These are phyloP conservation scores for Jaculus jaculus DNA, from an alignment of 2,113 vertebrate genomes.

Conservation along the genomic window DNA sequence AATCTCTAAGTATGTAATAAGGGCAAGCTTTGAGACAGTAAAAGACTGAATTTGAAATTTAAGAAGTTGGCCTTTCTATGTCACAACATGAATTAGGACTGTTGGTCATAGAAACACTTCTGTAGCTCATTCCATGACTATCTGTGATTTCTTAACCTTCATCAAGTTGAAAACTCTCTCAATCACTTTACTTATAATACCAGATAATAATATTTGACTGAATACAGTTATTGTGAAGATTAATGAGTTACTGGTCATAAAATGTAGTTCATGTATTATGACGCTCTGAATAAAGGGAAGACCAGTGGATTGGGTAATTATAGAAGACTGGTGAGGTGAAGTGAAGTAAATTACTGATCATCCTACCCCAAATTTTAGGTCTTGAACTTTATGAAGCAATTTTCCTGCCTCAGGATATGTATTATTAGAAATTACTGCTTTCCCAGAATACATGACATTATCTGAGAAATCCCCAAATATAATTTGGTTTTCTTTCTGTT, in stretches of 20 bases:
- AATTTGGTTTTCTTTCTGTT: background rate
- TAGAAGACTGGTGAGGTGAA: background rate
- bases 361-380: constrained; percentile 25
- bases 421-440: background rate
- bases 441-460: background rate
- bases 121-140: constrained; percentile 29
- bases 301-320: constrained; percentile 30
- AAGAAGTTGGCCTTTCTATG: constrained; percentile 32
- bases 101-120: constrained; percentile 14
- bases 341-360: constrained; percentile 49
- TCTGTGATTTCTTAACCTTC: constrained; percentile 59
- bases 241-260: constrained; percentile 59
- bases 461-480: background rate
- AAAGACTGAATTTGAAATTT: constrained; percentile 22
- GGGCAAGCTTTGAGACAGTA: background rate
- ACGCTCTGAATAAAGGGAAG: constrained; percentile 5
- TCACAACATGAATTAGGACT: constrained; percentile 29
- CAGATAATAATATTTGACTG: constrained; percentile 62
- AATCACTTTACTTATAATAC: constrained; percentile 55
- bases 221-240: constrained; percentile 55
- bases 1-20: constrained; percentile 50
- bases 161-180: constrained; percentile 24
- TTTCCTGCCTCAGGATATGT: constrained; percentile 43
- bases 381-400: constrained; percentile 53
- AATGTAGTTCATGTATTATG: constrained; percentile 48